Base-by-base conservation (phyloP, 2,888 invertebrate species). In the Cremastinae sp. region DNA sequence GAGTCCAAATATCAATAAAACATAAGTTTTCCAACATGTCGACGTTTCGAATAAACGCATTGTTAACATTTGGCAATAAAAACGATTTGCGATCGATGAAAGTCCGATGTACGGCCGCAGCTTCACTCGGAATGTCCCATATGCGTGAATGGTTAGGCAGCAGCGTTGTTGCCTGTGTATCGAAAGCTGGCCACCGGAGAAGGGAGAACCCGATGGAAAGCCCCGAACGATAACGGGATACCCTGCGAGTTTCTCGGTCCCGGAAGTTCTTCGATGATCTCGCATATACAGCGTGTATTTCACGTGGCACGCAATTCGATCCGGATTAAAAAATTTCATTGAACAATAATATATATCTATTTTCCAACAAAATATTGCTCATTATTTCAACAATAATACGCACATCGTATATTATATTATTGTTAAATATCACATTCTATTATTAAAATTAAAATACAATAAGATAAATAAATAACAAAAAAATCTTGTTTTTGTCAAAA, bases 171-270 rank as follows among this genome's bases (percentile, higher is more conserved):
- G n/a, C n/a, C n/a, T n/a, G n/a, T 34, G 28, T 12, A 56, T 64
- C 38, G 45, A 71, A 54, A 45, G 59, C 22, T 16, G 28, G 34
- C 10, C 18, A 14, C 49, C 20, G 18, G 51, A 51, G 28, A 18
- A 43, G 34, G 62, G 62, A 34, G 18, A 47, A 18, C 5, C 64
- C n/a, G 16, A 58, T 65, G 74, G 59, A 71, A 49, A 71, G 71
- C 75, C 66, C 61, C 75, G 71, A 62, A 65, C 59, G 61, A 71
- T 75, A 75, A 75, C 75, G 75, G 75, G 65, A 75, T 49, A 75
- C 71, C 65, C 53, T 28, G 65, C 61, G 56, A 62, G 71, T 28
- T 38, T 38, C 54, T 64, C 71, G 54, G 71, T 72, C 75, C 75
- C 75, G 75, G 75, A 75, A 75, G 71, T 75, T 49, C 65, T 66